phyloP scores from a whole-genome alignment of 2,888 invertebrate species.

The Colletes collaris region DNA sequence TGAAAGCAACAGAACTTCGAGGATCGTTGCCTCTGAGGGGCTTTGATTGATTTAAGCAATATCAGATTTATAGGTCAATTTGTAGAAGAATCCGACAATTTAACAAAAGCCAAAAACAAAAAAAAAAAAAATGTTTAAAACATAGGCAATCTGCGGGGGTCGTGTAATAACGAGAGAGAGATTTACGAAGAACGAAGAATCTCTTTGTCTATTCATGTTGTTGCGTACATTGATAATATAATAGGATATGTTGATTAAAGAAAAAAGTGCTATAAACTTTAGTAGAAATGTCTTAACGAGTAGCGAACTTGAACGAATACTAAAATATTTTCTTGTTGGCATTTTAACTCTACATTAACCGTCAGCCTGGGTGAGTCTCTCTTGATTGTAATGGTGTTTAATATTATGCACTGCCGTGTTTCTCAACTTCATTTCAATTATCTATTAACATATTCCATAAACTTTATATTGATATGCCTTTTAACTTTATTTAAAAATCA shows the following conservation, averaged over 20 bases:
- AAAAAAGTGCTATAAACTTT: slow-evolving; percentile 76
- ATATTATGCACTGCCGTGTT: slow-evolving; percentile 58
- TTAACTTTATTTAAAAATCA: no score
- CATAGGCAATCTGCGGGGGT: slow-evolving; percentile 49
- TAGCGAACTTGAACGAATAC: slow-evolving; percentile 72
- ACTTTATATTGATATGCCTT: no score
- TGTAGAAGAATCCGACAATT: slow-evolving; percentile 78
- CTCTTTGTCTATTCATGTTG: slow-evolving; percentile 76
- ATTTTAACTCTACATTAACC: slow-evolving; percentile 80
- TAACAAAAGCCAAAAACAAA: slow-evolving; percentile 65
- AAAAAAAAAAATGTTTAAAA: slow-evolving; percentile 30
- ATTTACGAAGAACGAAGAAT: slow-evolving; percentile 36
- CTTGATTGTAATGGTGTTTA: slow-evolving; percentile 60
- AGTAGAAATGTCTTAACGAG: slow-evolving; percentile 78
- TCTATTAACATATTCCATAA: neutral
- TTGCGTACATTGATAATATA: slow-evolving; percentile 79
- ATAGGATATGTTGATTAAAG: slow-evolving; percentile 69
- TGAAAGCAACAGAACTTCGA: slow-evolving; percentile 67
- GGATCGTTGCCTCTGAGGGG: slow-evolving; percentile 82
- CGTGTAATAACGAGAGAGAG: slow-evolving; percentile 35
- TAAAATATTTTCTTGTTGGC: slow-evolving; percentile 80
- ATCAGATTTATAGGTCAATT: slow-evolving; percentile 83
- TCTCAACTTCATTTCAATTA: slow-evolving; percentile 47
- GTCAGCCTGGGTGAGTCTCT: slow-evolving; percentile 77
- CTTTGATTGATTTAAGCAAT: slow-evolving; percentile 82